Percentiles rank a stretch among this genome's conserved stretches.
phyloP scores from a whole-genome alignment of 2,888 invertebrate genomes.

The Cephus runcator region DNA sequence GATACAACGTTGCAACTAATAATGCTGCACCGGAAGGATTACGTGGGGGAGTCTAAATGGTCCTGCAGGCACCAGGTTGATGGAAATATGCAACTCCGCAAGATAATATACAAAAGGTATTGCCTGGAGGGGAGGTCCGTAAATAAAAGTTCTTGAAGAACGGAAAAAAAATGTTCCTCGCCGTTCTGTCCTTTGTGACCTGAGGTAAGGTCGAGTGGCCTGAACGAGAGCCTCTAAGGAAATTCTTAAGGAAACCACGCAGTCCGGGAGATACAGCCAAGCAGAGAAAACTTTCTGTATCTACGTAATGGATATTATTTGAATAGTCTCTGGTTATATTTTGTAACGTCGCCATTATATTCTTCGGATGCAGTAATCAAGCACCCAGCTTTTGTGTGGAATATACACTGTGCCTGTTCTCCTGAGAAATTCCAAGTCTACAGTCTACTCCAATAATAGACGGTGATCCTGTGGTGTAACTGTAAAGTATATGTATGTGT shows the following conservation, averaged over 20 bases:
- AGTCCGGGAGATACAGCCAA: background rate
- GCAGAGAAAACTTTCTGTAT: background rate
- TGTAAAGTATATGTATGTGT: too few relatives aligned
- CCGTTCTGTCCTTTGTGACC: background rate
- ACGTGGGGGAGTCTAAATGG: constrained; percentile 9
- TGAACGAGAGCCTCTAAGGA: background rate
- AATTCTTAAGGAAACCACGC: background rate
- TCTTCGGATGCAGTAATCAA: background rate
- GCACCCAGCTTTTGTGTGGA: background rate
- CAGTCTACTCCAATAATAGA: background rate
- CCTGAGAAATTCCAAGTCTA: background rate
- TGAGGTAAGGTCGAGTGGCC: background rate
- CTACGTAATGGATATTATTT: background rate
- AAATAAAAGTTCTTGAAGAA: background rate
- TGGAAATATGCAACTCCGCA: background rate
- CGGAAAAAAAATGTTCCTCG: background rate
- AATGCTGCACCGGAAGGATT: constrained; percentile 8
- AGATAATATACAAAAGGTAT: background rate
- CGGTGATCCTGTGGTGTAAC: too few relatives aligned
- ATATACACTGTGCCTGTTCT: background rate
- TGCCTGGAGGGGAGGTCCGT: background rate
- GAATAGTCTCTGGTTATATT: background rate
- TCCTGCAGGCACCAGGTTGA: background rate
- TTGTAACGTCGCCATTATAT: background rate
- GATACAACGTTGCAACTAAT: constrained; percentile 22